These are phyloP conservation scores for Tachystola acroxantha DNA, from an alignment of 2,888 invertebrate species.

Conservation along the genomic window DNA sequence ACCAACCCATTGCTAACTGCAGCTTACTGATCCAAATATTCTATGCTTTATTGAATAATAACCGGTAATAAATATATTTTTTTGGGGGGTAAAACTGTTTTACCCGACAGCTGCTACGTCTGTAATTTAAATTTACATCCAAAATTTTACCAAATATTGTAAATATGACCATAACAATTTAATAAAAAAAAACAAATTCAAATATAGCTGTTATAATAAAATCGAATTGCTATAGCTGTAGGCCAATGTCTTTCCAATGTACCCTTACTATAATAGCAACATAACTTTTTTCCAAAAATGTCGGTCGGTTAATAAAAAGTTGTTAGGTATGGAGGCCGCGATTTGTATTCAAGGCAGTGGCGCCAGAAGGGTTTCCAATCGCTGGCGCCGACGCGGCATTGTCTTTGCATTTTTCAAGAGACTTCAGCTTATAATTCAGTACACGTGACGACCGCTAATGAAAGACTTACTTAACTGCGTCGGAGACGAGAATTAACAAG, in stretches of 20 bases:
- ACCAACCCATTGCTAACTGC: too few species aligned
- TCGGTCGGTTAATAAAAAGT: constrained; percentile 35
- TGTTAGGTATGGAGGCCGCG: constrained; percentile 20
- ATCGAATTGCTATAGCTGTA: constrained; percentile 7
- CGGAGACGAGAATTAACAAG: constrained; percentile 69
- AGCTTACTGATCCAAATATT: too few species aligned
- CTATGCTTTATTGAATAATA: too few species aligned
- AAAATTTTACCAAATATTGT: too few species aligned
- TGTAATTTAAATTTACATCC: too few species aligned
- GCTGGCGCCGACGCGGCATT: constrained; percentile 27
- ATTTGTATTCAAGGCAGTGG: constrained; percentile 44
- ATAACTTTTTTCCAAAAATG: constrained; percentile 11
- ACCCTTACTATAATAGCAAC: constrained; percentile 4
- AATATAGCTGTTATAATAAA: constrained; percentile 7
- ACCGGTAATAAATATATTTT: too few species aligned
- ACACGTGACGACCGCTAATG: constrained; percentile 72
- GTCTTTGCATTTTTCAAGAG: constrained; percentile 53
- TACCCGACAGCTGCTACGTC: too few species aligned
- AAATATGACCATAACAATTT: too few species aligned
- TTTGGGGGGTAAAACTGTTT: too few species aligned
- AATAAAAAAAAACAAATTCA: not conserved
- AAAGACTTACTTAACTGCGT: constrained; percentile 70
- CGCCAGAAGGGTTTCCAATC: constrained; percentile 40
- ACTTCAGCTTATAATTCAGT: constrained; percentile 56
- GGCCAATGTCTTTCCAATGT: constrained; percentile 1